phyloP scores from a whole-genome alignment of 1,140 invertebrate species.

The Drosophila elegans region DNA sequence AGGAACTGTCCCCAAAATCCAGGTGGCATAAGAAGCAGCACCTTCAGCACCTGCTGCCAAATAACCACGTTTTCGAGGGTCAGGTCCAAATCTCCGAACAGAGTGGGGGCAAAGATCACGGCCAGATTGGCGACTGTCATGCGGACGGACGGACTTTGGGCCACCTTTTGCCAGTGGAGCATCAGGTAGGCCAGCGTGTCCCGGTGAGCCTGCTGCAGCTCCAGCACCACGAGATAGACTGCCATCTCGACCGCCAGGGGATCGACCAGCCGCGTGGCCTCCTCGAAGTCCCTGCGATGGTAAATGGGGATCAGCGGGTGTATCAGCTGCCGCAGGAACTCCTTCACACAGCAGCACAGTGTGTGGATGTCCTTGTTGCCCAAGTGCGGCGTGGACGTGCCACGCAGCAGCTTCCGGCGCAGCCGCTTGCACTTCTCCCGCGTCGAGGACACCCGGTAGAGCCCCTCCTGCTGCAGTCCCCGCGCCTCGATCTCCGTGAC shows the following conservation, averaged over 20 bases:
- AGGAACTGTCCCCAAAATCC: conserved; percentile 67
- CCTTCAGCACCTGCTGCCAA: conserved; percentile 60
- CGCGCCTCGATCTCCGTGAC: conserved; percentile 95
- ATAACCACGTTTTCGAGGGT: conserved; percentile 55
- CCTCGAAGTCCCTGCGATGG: conserved; percentile 90
- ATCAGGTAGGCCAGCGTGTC: conserved; percentile 95
- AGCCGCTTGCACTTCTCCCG: conserved; percentile 93
- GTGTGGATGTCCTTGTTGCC: conserved; percentile 91
- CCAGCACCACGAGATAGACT: conserved; percentile 89
- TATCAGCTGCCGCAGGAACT: conserved; percentile 91
- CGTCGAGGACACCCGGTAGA: conserved; percentile 96
- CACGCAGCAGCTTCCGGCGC: conserved; percentile 91
- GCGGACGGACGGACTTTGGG: conserved; percentile 89
- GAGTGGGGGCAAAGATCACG: conserved; percentile 93
- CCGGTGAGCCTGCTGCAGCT: conserved; percentile 92
- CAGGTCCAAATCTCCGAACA: conserved; percentile 86
- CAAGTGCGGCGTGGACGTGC: conserved; percentile 90
- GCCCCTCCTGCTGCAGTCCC: conserved; percentile 92
- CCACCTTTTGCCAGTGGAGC: conserved; percentile 91
- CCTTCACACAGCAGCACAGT: conserved; percentile 94
- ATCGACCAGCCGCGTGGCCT: conserved; percentile 85
- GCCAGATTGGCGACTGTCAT: conserved; percentile 92
- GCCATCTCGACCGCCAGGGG: conserved; percentile 84
- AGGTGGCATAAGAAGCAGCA: conserved; percentile 43
- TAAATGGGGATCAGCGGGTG: conserved; percentile 92